Conservation (phyloP, 53 echinoderm and acorn worm species). For the Paelopatides confundens region DNA sequence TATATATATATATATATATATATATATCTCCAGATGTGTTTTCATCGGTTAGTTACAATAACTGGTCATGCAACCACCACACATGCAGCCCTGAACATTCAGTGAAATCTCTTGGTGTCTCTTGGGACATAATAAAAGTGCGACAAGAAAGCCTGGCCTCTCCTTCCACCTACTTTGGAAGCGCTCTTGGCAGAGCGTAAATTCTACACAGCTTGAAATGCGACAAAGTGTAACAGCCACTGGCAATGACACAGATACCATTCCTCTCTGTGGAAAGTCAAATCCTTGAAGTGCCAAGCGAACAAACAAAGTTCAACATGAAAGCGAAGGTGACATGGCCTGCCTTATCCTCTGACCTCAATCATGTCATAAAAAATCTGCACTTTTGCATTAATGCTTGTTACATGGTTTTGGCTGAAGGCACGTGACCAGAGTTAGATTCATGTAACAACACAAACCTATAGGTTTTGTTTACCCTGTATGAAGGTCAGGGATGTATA, state of each 20-base stretch:
- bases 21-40: no score
- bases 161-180: no score
- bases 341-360: constrained; percentile 19
- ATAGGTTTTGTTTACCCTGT: neutral
- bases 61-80: no score
- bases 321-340: neutral
- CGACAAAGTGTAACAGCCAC: constrained; percentile 22
- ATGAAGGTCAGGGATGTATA: neutral
- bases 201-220: constrained; percentile 17
- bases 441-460: neutral
- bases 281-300: constrained; percentile 22
- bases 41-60: no score
- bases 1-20: no score
- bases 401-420: neutral
- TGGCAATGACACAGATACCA: neutral
- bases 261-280: neutral
- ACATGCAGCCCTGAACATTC: no score
- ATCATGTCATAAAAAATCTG: neutral
- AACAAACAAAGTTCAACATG: neutral
- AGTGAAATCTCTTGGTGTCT: no score
- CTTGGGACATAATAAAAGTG: no score
- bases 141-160: no score
- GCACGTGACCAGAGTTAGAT: neutral
- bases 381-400: neutral
- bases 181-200: neutral